These are phyloP conservation scores for Lamellibrachia columna DNA, from an alignment of 2,888 invertebrate genomes.

Conservation along the genomic window DNA sequence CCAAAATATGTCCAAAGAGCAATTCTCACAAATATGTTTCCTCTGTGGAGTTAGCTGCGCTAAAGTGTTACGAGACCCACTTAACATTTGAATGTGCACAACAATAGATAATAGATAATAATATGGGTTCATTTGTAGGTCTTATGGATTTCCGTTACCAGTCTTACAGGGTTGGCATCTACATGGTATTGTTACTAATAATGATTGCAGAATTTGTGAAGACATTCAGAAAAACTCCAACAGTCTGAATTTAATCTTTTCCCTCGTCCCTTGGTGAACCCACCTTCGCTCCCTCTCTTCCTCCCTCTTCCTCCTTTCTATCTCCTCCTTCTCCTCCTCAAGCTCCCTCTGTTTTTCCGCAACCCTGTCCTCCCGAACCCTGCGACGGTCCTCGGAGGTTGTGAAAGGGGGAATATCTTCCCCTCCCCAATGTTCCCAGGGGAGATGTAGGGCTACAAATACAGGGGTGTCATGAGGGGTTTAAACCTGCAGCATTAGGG, in stretches of 20 bases:
- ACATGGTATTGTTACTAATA: too few relatives aligned
- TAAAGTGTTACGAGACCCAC: too few relatives aligned
- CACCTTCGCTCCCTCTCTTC: constrained; percentile 52
- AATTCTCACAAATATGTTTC: too few relatives aligned
- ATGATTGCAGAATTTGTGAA: too few relatives aligned
- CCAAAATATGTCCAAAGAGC: too few relatives aligned
- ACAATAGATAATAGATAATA: too few relatives aligned
- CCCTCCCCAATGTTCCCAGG: constrained; percentile 63
- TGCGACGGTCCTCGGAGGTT: constrained; percentile 54
- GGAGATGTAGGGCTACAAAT: constrained; percentile 52
- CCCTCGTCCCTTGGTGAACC: constrained; percentile 18
- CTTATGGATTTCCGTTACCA: too few relatives aligned
- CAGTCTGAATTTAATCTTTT: background rate
- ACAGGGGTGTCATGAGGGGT: background rate
- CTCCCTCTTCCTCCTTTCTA: constrained; percentile 45
- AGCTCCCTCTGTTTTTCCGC: constrained; percentile 57
- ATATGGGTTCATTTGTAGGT: too few relatives aligned
- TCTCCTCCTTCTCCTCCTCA: constrained; percentile 54
- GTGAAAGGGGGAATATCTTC: constrained; percentile 60
- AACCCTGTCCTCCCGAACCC: constrained; percentile 57
- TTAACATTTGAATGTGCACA: too few relatives aligned
- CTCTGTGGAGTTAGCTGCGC: too few relatives aligned
- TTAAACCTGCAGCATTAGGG: background rate
- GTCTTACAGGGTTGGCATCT: too few relatives aligned
- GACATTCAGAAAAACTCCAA: too few relatives aligned